Percentiles rank a stretch among this genome's conserved stretches.
phyloP scores from a whole-genome alignment of 2,113 vertebrate genomes.

The Tapirus terrestris region DNA sequence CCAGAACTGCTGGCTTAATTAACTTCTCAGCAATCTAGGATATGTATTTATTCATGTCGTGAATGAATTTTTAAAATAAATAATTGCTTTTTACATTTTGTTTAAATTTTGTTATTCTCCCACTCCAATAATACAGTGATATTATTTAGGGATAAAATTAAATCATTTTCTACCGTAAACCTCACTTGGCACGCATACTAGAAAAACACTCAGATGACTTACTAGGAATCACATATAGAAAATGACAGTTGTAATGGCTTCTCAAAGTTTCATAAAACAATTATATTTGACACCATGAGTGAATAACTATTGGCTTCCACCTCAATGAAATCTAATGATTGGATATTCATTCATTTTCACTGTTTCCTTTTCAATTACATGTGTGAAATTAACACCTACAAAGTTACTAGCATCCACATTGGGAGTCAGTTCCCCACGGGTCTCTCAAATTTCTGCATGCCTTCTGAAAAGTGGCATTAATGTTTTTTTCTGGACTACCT shows the following conservation, averaged over 20 bases:
- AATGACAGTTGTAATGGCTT: slow-evolving; percentile 1
- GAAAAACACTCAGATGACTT: slow-evolving; percentile 4
- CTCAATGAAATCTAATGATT: background rate
- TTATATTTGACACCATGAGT: background rate
- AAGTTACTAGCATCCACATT: background rate
- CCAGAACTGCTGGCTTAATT: background rate
- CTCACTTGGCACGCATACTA: background rate
- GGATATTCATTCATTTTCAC: background rate
- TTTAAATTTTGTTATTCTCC: background rate
- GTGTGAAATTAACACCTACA: background rate
- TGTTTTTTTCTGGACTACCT: background rate
- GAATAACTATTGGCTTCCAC: background rate
- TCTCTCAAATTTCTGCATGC: background rate
- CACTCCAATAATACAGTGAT: background rate
- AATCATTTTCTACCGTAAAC: background rate
- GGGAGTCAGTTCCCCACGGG: background rate
- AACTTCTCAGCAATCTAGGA: background rate
- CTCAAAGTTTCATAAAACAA: slow-evolving; percentile 29
- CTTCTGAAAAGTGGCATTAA: background rate
- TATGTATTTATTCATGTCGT: background rate
- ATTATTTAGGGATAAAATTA: slow-evolving; percentile 23
- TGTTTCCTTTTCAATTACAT: background rate
- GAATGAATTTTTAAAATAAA: slow-evolving; percentile 1
- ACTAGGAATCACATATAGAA: background rate
- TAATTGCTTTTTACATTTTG: background rate